Percentiles rank a stretch among this genome's conserved stretches.
Evolutionary conservation across 1,140 invertebrate species (phyloP).

Genomic region (Pseudobourletiella spinata): DNA sequence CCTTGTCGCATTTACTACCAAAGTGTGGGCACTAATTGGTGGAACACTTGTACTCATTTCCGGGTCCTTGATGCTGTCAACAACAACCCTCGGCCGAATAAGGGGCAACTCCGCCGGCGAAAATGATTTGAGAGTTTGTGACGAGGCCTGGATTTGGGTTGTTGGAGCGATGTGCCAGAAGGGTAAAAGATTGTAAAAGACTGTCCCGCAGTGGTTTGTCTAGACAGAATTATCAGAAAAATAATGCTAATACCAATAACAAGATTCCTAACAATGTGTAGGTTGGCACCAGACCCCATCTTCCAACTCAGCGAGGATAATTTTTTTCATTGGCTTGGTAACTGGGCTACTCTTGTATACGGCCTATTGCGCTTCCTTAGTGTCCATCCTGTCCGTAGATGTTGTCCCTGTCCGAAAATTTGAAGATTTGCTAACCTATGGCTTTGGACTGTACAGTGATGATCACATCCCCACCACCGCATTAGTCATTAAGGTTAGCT

Average conservation of each 20-base stretch:
- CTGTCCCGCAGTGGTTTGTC: too few species aligned
- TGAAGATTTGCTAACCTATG: conserved; percentile 14
- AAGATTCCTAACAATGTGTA: too few species aligned
- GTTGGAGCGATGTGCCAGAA: conserved; percentile 1
- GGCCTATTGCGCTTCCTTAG: conserved; percentile 27
- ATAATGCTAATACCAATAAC: too few species aligned
- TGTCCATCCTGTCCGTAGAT: conserved; percentile 27
- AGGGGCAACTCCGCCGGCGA: neutral
- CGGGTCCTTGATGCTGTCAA: conserved; percentile 6
- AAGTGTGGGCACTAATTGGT: conserved; percentile 21
- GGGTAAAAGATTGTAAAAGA: neutral
- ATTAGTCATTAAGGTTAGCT: conserved; percentile 16
- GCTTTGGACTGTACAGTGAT: conserved; percentile 19
- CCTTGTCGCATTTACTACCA: conserved; percentile 8
- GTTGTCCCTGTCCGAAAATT: conserved; percentile 24
- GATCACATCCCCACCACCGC: conserved; percentile 18
- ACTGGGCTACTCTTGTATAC: conserved; percentile 17
- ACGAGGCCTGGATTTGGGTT: conserved; percentile 18
- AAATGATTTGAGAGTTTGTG: neutral
- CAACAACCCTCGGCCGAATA: neutral
- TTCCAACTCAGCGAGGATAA: conserved; percentile 11
- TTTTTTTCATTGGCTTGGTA: conserved; percentile 23
- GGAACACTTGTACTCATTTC: conserved; percentile 4
- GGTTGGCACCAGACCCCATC: conserved; percentile 29
- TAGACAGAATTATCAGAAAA: too few species aligned